Base-by-base conservation (phyloP, 2,888 invertebrate species). In the Rotaria socialis region DNA sequence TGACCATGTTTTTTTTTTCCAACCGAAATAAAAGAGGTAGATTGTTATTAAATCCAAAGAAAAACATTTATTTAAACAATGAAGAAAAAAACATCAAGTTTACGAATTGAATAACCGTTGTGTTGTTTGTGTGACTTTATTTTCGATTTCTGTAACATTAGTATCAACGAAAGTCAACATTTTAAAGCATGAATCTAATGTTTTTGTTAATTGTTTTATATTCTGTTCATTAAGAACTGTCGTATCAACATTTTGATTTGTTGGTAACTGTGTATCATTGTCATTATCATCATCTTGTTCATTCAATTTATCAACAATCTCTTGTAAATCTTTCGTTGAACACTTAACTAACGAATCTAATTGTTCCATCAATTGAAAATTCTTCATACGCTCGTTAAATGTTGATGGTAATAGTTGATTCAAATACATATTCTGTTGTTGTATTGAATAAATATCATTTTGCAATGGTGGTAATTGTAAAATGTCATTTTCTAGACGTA, bases 191-290 rank as follows among this genome's bases (percentile, higher is more conserved):
- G 80, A 80, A 47, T 80, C 47, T 47, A 80, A 47, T 80, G 80
- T 80, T 80, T 80, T 80, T 24, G 80, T 80, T 80, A 80, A 43
- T 80, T 80, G 80, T 47, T 80, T 80, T n/a, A 80, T 47, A 80
- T 47, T 80, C 47, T 80, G 80, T 47, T 80, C 80, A 47, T 80
- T 80, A 47, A n/a, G 11, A 14, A 47, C 0, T 47, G 47, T 80
- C n/a, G 80, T 1, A 43, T 43, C 43, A 47, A 14, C 2, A 24
- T 43, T 24, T 47, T 80, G 43, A 80, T 22, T 80, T 24, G 24
- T 47, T 47, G 80, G 47, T 24, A 80, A n/a, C 24, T 80, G 47
- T 11, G 41, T 24, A 24, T 80, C 47, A 10, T 24, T 41, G 22
- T 80, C 75, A 43, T 80, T 24, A 47, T 47, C 47, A 80, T 80